Conservation (phyloP, 1,140 invertebrate genomes). For the Anastrepha ludens region DNA sequence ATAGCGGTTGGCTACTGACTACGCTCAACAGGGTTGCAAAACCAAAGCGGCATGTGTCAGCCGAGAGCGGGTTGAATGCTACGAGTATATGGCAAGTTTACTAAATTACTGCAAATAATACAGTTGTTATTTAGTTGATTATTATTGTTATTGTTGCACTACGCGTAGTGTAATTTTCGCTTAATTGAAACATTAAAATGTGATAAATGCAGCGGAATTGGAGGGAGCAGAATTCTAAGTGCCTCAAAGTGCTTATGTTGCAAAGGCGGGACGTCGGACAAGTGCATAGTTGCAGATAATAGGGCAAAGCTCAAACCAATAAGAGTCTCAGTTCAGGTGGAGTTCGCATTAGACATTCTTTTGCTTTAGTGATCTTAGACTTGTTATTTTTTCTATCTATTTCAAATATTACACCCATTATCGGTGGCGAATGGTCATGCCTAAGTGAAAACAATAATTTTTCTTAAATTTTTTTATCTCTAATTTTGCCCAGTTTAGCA, state of each 20-base stretch:
- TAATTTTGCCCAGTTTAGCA: too few species aligned
- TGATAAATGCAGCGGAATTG: conserved; percentile 65
- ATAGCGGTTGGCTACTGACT: conserved; percentile 44
- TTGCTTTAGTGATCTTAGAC: too few species aligned
- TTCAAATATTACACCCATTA: too few species aligned
- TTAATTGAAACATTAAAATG: conserved; percentile 74
- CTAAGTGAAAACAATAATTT: too few species aligned
- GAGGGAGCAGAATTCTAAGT: not conserved
- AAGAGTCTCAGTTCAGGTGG: too few species aligned
- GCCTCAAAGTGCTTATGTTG: not conserved
- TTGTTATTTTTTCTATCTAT: too few species aligned
- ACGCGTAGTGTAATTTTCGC: conserved; percentile 58
- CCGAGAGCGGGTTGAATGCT: conserved; percentile 20
- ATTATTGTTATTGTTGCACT: conserved; percentile 60
- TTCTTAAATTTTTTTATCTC: too few species aligned
- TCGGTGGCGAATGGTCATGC: too few species aligned
- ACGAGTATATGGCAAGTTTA: not conserved
- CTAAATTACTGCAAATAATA: conserved; percentile 47
- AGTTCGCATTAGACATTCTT: too few species aligned
- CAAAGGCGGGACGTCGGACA: not conserved
- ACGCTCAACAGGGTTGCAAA: conserved; percentile 23
- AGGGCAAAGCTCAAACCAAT: too few species aligned
- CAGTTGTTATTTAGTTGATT: conserved; percentile 39
- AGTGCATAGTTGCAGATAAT: not conserved
- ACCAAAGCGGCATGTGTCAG: not conserved